A percentile compares a stretch with the other conserved stretches of the same genome.
Evolutionary conservation across 2,797 vertebrate species (phyloP).

Genomic region (Pteropus rufus): DNA sequence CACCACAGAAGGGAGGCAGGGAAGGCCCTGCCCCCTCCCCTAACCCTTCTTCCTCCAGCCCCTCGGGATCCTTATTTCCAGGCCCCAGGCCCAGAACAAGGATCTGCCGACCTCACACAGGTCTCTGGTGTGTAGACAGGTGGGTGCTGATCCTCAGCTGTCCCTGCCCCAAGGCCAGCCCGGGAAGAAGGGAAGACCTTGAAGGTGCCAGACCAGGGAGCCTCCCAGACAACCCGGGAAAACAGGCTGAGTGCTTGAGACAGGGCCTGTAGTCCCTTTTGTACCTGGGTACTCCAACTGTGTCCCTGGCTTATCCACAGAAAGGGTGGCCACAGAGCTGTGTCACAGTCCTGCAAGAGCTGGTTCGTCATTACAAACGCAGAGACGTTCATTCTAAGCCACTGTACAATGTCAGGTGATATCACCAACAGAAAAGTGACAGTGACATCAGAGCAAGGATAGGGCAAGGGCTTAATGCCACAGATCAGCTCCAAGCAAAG

Average conservation of each 20-base stretch:
- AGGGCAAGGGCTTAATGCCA: not conserved
- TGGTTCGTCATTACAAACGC: not conserved
- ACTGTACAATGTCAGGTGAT: not conserved
- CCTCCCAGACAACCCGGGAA: not conserved
- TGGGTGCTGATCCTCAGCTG: not conserved
- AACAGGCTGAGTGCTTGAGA: not conserved
- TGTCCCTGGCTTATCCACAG: not conserved
- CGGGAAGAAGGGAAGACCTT: not conserved
- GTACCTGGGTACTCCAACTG: not conserved
- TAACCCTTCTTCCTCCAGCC: not conserved
- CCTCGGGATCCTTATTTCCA: not conserved
- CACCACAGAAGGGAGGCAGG: not conserved
- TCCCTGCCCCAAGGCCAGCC: not conserved
- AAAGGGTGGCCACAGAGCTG: not conserved
- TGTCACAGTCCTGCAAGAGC: not conserved
- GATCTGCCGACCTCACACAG: no score
- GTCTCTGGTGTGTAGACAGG: not conserved
- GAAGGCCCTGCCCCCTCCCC: not conserved
- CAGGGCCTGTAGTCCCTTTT: not conserved
- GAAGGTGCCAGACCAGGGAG: not conserved
- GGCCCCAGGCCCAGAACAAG: not conserved
- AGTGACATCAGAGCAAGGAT: not conserved
- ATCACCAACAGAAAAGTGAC: not conserved
- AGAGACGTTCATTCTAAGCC: not conserved
- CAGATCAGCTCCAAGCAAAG: not conserved